Evolutionary conservation across 2,888 invertebrate species (phyloP).

Genomic region (Lacanobia wlatinum): DNA sequence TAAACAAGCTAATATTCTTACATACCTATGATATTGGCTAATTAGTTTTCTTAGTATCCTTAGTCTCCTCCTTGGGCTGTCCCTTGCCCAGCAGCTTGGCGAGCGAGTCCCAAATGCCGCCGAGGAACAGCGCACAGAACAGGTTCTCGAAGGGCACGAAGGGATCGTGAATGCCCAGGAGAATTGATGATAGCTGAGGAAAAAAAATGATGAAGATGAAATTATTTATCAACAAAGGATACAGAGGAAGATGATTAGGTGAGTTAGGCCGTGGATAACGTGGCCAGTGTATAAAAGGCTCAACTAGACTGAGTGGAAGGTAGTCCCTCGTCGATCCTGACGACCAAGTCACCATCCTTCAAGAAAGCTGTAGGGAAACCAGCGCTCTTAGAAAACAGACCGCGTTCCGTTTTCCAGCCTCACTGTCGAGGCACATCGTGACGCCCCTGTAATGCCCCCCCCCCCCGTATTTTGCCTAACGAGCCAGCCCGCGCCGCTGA

Average conservation of each 20-base stretch:
- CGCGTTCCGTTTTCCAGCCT: no score
- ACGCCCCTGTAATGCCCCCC: no score
- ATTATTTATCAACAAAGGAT: no score
- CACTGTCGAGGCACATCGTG: no score
- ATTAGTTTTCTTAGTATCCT: conserved; percentile 96
- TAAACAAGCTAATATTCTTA: not conserved
- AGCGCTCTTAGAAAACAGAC: no score
- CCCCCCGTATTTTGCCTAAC: no score
- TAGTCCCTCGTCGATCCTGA: no score
- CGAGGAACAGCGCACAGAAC: conserved; percentile 98
- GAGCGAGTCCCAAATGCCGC: conserved; percentile 99
- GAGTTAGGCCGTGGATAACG: not conserved
- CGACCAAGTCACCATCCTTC: no score
- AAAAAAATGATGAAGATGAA: not conserved
- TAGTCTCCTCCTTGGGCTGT: conserved; percentile 95
- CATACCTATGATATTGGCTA: conserved; percentile 79
- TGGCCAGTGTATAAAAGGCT: no score
- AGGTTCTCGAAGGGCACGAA: conserved; percentile 99
- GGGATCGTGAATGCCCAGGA: conserved; percentile 99
- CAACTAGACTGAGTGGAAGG: not conserved
- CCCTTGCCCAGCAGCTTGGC: conserved; percentile 96
- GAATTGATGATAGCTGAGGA: conserved; percentile 96
- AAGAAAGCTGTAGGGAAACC: no score
- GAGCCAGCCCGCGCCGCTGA: no score
- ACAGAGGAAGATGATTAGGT: not conserved